Conservation (phyloP, 92 coral and sea anemone genomes). For the Zoanthus sociatus region DNA sequence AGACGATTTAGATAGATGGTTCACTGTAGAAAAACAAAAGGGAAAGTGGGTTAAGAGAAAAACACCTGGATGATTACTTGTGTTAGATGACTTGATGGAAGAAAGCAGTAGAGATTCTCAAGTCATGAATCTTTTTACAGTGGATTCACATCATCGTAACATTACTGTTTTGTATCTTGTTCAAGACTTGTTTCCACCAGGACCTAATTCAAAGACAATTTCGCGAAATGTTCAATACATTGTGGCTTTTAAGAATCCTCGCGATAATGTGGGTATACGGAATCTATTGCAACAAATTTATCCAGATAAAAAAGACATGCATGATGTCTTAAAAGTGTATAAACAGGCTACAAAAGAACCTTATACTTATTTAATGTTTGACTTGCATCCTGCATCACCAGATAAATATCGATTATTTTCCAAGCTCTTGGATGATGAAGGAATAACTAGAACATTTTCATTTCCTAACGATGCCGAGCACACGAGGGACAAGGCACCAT, state of each 20-base stretch:
- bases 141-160: constrained; percentile 23
- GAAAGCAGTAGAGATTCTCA: background rate
- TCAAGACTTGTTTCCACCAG: constrained; percentile 7
- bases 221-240: too few species aligned
- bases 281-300: background rate
- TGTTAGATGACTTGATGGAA: constrained; percentile 30
- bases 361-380: background rate
- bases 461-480: too few species aligned
- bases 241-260: background rate
- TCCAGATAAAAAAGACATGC: background rate
- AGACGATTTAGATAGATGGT: background rate
- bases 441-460: background rate
- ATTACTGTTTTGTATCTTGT: constrained; percentile 32
- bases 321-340: background rate
- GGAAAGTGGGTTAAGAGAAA: too few species aligned
- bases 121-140: constrained; percentile 22
- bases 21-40: background rate
- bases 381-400: background rate
- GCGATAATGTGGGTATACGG: background rate
- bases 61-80: background rate
- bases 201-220: too few species aligned
- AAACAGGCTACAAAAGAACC: too few species aligned
- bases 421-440: background rate
- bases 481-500: too few species aligned
- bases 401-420: background rate